phyloP scores from a whole-genome alignment of 2,888 invertebrate species.

The Pheosia tremula region DNA sequence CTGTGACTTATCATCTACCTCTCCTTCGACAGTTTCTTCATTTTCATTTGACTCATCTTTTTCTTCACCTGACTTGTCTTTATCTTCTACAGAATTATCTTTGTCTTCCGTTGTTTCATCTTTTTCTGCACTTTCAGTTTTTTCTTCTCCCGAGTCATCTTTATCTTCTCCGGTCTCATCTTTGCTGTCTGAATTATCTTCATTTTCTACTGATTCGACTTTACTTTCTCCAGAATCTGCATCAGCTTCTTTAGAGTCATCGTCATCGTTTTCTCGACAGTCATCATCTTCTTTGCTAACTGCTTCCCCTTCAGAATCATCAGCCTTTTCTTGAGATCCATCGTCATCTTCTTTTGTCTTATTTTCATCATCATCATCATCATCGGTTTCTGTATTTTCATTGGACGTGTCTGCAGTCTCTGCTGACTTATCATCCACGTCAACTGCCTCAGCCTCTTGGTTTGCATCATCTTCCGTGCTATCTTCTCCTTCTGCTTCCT shows the following conservation, averaged over 20 bases:
- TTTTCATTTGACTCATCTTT: constrained; percentile 51
- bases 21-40: constrained; percentile 46
- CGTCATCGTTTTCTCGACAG: constrained; percentile 49
- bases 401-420: constrained; percentile 50
- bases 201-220: constrained; percentile 46
- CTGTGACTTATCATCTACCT: constrained; percentile 42
- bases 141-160: constrained; percentile 54
- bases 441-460: constrained; percentile 48
- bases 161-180: constrained; percentile 44
- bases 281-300: constrained; percentile 45
- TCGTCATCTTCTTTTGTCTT: constrained; percentile 64
- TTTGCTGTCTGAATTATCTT: constrained; percentile 39
- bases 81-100: constrained; percentile 47
- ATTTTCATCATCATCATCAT: constrained; percentile 48
- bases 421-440: constrained; percentile 53
- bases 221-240: constrained; percentile 57
- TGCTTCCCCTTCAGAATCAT: constrained; percentile 51
- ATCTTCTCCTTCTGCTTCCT: constrained; percentile 51
- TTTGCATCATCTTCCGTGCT: constrained; percentile 52
- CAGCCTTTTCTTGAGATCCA: constrained; percentile 50
- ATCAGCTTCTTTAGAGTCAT: constrained; percentile 61
- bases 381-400: constrained; percentile 48
- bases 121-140: constrained; percentile 58
- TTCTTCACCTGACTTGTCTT: constrained; percentile 43
- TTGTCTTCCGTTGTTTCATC: constrained; percentile 57